These are phyloP conservation scores for Alauda arvensis DNA, from an alignment of 2,797 vertebrate species.

Conservation along the genomic window DNA sequence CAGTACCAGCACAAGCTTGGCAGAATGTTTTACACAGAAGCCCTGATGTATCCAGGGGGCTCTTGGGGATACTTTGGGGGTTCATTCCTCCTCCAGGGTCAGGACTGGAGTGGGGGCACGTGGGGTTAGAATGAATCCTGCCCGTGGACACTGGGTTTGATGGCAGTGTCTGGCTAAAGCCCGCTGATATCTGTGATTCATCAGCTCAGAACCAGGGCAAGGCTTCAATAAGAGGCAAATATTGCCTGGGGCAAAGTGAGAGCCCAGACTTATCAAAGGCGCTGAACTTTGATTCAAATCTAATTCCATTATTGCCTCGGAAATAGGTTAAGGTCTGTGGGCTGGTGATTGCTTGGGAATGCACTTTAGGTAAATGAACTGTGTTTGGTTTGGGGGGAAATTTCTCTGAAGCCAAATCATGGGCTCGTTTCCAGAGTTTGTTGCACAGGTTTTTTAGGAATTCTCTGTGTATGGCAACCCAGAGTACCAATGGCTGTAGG, in stretches of 20 bases:
- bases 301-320: conserved; percentile 88
- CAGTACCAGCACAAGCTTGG: fast-evolving
- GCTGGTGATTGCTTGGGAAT: conserved; percentile 49
- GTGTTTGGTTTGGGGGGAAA: conserved; percentile 69
- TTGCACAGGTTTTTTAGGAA: conserved; percentile 1
- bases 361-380: conserved; percentile 64
- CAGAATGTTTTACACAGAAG: background rate
- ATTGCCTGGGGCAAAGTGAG: conserved; percentile 78
- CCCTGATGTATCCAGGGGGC: fast-evolving
- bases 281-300: conserved; percentile 82
- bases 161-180: conserved; percentile 70
- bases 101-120: fast-evolving
- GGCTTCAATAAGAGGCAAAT: conserved; percentile 81
- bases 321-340: conserved; percentile 75
- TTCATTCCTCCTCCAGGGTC: background rate
- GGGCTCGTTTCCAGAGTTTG: conserved; percentile 12
- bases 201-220: conserved; percentile 82
- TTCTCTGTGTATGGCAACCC: background rate
- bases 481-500: background rate
- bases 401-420: conserved; percentile 7
- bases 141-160: conserved; percentile 73
- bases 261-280: conserved; percentile 76
- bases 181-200: conserved; percentile 65
- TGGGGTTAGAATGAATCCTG: background rate
- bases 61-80: background rate